Conservation (phyloP, 1,140 invertebrate species). For the Euborellia annulipes region DNA sequence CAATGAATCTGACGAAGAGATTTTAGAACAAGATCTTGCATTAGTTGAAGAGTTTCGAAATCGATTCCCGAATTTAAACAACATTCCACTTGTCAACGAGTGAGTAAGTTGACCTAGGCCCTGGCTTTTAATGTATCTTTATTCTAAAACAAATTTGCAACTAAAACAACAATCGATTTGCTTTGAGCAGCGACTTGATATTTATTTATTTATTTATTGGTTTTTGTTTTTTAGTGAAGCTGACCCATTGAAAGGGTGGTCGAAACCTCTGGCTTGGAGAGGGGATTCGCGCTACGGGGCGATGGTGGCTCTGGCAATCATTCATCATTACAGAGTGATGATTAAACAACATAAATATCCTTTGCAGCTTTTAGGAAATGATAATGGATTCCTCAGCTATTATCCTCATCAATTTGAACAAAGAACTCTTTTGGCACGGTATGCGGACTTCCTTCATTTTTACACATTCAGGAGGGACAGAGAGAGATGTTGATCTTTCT, state of each 20-base stretch:
- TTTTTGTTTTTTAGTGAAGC: constrained; percentile 26
- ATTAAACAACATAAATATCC: constrained; percentile 15
- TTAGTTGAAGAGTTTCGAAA: constrained; percentile 23
- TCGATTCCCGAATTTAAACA: constrained; percentile 24
- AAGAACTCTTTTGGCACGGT: constrained; percentile 28
- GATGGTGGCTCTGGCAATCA: constrained; percentile 25
- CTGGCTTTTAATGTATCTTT: too few relatives aligned
- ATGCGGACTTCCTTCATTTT: too few relatives aligned
- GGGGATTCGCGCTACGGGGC: constrained; percentile 30
- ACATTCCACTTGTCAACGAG: constrained; percentile 29
- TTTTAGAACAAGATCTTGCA: constrained; percentile 23
- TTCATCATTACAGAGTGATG: constrained; percentile 25
- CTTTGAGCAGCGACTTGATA: too few relatives aligned
- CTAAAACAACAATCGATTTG: too few relatives aligned
- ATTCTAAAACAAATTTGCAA: too few relatives aligned
- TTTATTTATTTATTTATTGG: not conserved
- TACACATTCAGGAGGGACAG: too few relatives aligned
- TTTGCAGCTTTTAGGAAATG: constrained; percentile 29
- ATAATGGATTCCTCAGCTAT: constrained; percentile 34
- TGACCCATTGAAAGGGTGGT: constrained; percentile 32
- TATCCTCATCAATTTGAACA: constrained; percentile 31
- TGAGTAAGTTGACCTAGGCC: constrained; percentile 12
- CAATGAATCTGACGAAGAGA: constrained; percentile 21
- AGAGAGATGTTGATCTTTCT: too few relatives aligned
- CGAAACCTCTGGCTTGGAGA: constrained; percentile 25